Evolutionary conservation across 2,113 vertebrate genomes (phyloP), one percentile per base, ranked within the genome.

Genomic region (Bufo bufo): DNA sequence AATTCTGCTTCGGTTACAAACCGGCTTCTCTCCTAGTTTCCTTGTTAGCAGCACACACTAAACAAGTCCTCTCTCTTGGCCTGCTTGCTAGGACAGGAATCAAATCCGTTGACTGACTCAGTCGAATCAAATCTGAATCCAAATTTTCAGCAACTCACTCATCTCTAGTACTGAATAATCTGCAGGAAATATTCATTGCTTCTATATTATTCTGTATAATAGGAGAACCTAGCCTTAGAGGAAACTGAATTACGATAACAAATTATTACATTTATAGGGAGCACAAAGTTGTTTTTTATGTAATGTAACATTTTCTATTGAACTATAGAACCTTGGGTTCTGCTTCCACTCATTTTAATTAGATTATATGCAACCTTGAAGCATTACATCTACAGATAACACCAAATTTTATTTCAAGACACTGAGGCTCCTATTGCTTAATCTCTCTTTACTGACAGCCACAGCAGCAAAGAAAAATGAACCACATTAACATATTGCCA

Each of bases 341-440:
- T 65, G 43, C 17, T 17, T 65, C 80, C 59, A 47, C 45, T 82
- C 10, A 19, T 82, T 65, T 82, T 65, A 47, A 49, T 82, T 63
- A 43, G 80, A 82, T 82, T 82, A 65, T 47, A 63, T 12, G 13
- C 80, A 65, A 16, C 80, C 59, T 82, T 49, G 58, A 82, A 82
- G 58, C 43, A 63, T 82, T 82, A 63, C 17, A 65, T 82, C 59
- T 82, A 19, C 45, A 82, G 80, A 82, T 49, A 82, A 49, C 43
- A 20, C 45, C 59, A 49, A 82, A 82, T 82, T 33, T 33, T 33
- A 33, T 33, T 33, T 33, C 33, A 33, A 33, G 33, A 33, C 33
- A 33, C 33, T 0, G 33, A 33, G 33, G 33, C 33, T 33, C 33
- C 33, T 33, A 33, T 33, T 33, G 33, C 33, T 33, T 33, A 33